Percentiles rank a stretch among this genome's conserved stretches.
Conservation (phyloP, 2,113 vertebrate species). For the Muscicapa adusta region DNA sequence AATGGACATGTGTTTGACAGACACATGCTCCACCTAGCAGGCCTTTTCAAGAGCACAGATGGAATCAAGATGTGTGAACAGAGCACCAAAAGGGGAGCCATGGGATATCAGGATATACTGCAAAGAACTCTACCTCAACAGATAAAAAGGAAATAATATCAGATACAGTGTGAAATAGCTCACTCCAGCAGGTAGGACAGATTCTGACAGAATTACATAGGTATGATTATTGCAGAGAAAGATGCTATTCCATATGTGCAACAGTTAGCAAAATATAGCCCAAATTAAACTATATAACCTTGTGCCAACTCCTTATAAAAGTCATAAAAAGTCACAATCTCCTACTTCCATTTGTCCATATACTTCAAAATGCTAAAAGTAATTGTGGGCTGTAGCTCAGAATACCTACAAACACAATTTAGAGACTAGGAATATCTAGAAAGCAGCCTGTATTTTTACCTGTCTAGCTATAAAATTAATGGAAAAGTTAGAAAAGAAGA, state of each 20-base stretch:
- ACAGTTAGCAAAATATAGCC: background rate
- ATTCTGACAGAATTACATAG: slow-evolving; percentile 1
- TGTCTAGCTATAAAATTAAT: background rate
- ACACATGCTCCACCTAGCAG: slow-evolving; percentile 30
- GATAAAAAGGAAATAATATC: slow-evolving; percentile 41
- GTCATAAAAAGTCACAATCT: background rate
- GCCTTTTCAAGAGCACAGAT: slow-evolving; percentile 50
- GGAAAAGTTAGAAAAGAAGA: background rate
- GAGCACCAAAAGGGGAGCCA: slow-evolving; percentile 20
- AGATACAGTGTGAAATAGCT: slow-evolving; percentile 6
- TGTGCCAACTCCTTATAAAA: background rate
- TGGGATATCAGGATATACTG: background rate
- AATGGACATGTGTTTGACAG: slow-evolving; percentile 59
- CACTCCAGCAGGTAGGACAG: slow-evolving; percentile 2
- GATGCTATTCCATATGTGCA: background rate
- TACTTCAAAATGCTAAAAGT: background rate
- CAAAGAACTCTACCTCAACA: background rate
- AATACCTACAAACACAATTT: background rate
- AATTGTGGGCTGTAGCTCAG: background rate
- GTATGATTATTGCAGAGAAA: slow-evolving; percentile 2
- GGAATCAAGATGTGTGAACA: slow-evolving; percentile 67
- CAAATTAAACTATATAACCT: background rate
- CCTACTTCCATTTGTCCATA: background rate
- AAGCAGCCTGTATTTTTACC: background rate
- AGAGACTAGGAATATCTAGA: background rate